Base-by-base conservation (phyloP, 2,113 vertebrate species). In the Plotosus lineatus region DNA sequence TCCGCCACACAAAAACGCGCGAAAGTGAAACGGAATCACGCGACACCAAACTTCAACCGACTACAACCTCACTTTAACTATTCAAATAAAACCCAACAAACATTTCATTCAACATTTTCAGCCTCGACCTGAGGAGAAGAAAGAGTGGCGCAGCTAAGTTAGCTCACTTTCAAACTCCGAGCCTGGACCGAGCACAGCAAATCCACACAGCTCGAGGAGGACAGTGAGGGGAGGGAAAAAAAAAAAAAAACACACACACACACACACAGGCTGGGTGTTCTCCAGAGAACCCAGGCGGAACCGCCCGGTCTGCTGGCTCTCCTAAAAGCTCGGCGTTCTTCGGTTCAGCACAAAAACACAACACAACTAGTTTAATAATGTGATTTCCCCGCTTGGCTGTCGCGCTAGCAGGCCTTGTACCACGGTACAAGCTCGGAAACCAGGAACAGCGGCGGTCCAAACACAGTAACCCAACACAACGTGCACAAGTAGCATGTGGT, bases 381-480 rank as follows among this genome's bases (percentile, higher is more conserved):
- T 61, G 12, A 11, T 65, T 79, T 75, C 23, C 33, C 66, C 15
- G 73, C 17, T 28, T 15, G 26, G 81, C 40, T 60, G 74, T 74
- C 51, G 74, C 73, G 60, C 71, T 19, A 85, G 58, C 9, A 80
- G 81, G 80, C 66, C 55, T 69, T 76, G 86, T 87, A 89, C 90
- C 90, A 88, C 88, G 90, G 88, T 85, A n/a, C n/a, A 65, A 87
- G 88, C 91, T 84, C 86, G 88, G 82, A 83, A 87, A 87, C 75
- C 86, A 66, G 38, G 75, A 48, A 65, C 53, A 50, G 71, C 73
- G 50, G 71, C 71, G 11, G 33, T 50, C 10, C 88, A 83, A 86
- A 83, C 87, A 74, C 14, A 83, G 85, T 83, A 44, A 78, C 82
- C 84, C 74, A 78, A 87, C 79, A 82, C 86, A 79, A 79, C 87